A percentile compares a stretch with the other conserved stretches of the same genome.
phyloP scores from a whole-genome alignment of 2,888 invertebrate species.

The Thalpophila matura region DNA sequence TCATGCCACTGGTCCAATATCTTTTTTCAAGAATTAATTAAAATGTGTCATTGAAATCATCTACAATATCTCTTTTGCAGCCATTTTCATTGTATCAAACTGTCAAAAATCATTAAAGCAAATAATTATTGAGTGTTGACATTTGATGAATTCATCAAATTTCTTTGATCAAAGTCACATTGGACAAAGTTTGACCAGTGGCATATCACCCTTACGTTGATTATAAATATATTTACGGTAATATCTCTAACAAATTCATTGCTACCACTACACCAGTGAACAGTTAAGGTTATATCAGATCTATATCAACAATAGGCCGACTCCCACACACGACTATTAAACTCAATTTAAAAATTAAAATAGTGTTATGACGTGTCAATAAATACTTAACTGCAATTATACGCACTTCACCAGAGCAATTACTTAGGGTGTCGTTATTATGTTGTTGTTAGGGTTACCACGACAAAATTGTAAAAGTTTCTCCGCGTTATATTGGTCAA shows the following conservation, averaged over 20 bases:
- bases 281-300: conserved; percentile 21
- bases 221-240: background rate
- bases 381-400: conserved; percentile 80
- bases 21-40: too few species aligned
- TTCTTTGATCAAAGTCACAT: too few species aligned
- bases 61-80: too few species aligned
- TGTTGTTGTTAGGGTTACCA: conserved; percentile 50
- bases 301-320: conserved; percentile 28
- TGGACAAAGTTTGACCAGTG: background rate
- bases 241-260: background rate
- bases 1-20: too few species aligned
- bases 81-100: too few species aligned
- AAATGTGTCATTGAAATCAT: too few species aligned
- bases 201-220: background rate
- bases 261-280: background rate
- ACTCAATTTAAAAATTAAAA: conserved; percentile 62
- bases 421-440: conserved; percentile 67
- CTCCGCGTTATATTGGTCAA: background rate
- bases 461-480: background rate
- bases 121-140: too few species aligned
- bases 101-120: too few species aligned
- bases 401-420: conserved; percentile 73
- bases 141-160: too few species aligned
- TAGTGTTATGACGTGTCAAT: conserved; percentile 78
- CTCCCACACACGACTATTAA: conserved; percentile 54